phyloP scores from a whole-genome alignment of 2,113 vertebrate genomes.

The Leptocoma aspasia region DNA sequence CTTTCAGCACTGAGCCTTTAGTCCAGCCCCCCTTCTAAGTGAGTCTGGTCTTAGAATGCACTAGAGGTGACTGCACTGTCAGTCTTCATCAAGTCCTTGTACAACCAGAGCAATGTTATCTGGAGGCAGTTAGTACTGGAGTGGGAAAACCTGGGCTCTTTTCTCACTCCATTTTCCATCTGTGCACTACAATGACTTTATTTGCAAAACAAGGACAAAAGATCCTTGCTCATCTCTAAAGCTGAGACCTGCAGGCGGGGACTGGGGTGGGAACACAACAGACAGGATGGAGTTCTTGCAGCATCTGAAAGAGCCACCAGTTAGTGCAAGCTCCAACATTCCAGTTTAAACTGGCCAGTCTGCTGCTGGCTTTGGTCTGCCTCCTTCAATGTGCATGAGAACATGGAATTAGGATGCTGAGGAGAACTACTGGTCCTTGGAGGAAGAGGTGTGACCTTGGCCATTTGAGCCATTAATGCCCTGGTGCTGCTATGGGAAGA shows the following conservation, averaged over 20 bases:
- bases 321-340: not conserved
- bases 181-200: not conserved
- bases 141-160: not conserved
- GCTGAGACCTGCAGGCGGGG: not conserved
- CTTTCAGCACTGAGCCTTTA: not conserved
- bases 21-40: not conserved
- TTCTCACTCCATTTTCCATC: not conserved
- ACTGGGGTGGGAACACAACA: not conserved
- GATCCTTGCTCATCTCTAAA: not conserved
- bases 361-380: not conserved
- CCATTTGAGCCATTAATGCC: not conserved
- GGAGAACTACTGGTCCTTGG: not conserved
- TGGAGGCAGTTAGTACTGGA: not conserved
- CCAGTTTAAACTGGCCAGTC: not conserved
- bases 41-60: not conserved
- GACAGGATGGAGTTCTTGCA: not conserved
- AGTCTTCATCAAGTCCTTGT: not conserved
- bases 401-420: not conserved
- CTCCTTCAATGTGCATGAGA: fast-evolving
- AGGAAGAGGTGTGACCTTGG: not conserved
- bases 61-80: not conserved
- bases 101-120: not conserved
- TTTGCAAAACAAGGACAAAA: not conserved
- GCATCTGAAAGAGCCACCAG: not conserved
- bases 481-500: not conserved